Evolutionary conservation across 2,888 invertebrate species (phyloP).

Genomic region (Brachynemurus nebulosus): DNA sequence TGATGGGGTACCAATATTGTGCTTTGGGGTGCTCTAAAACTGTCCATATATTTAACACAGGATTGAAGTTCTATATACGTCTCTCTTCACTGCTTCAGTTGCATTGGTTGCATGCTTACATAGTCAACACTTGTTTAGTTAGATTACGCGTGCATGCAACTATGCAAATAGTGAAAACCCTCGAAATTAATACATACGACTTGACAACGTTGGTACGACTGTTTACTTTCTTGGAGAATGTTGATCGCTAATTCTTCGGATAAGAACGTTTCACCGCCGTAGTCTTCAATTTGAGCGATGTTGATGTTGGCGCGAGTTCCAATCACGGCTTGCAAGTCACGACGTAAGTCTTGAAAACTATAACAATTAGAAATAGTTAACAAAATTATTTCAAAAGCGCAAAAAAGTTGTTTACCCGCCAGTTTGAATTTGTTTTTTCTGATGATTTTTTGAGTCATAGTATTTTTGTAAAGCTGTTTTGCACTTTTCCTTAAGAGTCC

Average conservation of each 20-base stretch:
- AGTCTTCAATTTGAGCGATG: slow-evolving; percentile 88
- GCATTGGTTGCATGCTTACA: no score
- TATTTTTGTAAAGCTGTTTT: slow-evolving; percentile 63
- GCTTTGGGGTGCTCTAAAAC: no score
- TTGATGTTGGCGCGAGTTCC: slow-evolving; percentile 85
- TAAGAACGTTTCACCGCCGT: slow-evolving; percentile 92
- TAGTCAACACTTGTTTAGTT: no score
- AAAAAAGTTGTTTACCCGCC: slow-evolving; percentile 47
- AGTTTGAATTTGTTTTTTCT: slow-evolving; percentile 82
- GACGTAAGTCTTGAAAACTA: slow-evolving; percentile 82
- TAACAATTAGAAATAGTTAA: slow-evolving; percentile 9
- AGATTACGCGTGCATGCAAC: no score
- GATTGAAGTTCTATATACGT: no score
- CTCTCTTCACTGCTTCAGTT: no score
- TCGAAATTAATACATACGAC: slow-evolving; percentile 36
- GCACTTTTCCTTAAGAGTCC: slow-evolving; percentile 66
- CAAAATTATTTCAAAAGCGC: background rate
- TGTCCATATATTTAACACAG: no score
- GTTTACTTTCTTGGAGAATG: slow-evolving; percentile 78
- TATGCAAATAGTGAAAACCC: no score
- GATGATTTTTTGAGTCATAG: slow-evolving; percentile 87
- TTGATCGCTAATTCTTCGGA: slow-evolving; percentile 89
- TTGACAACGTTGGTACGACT: slow-evolving; percentile 79
- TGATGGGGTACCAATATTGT: no score
- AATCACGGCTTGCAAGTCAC: slow-evolving; percentile 88